Conservation (phyloP, 2,797 vertebrate species). For the Poecilia wingei region DNA sequence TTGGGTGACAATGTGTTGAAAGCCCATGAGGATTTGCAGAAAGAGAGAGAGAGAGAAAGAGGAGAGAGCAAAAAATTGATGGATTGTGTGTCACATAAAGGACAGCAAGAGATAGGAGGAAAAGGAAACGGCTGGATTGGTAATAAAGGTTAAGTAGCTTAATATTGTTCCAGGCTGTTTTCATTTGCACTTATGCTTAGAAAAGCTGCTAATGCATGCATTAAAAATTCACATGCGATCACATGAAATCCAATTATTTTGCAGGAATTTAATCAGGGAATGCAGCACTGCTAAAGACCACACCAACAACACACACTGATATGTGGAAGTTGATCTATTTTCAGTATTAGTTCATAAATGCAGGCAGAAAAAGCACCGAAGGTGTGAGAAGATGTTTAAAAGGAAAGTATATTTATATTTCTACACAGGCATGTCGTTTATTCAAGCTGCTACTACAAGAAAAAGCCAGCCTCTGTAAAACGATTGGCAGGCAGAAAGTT, state of each 20-base stretch:
- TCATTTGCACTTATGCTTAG: background rate
- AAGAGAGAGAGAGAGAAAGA: background rate
- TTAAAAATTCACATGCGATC: background rate
- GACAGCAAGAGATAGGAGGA: conserved; percentile 25
- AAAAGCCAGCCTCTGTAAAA: background rate
- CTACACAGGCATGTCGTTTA: background rate
- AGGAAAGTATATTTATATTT: background rate
- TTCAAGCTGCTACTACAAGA: background rate
- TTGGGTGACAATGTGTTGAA: conserved; percentile 60
- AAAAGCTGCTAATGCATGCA: background rate
- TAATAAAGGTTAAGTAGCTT: background rate
- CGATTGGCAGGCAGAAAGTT: background rate
- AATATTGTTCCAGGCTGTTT: background rate
- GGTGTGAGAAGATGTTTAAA: background rate
- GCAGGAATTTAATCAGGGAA: background rate
- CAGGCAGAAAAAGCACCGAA: background rate
- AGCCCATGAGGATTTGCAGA: conserved; percentile 40
- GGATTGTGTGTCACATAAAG: conserved; percentile 53
- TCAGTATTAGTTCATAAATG: background rate
- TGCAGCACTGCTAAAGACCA: background rate
- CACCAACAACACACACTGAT: background rate
- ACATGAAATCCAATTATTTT: background rate
- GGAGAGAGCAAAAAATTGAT: background rate
- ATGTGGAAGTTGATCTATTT: background rate
- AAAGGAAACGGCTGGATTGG: background rate